Base-by-base conservation (phyloP, 2,888 invertebrate genomes). In the Doris montereyensis region DNA sequence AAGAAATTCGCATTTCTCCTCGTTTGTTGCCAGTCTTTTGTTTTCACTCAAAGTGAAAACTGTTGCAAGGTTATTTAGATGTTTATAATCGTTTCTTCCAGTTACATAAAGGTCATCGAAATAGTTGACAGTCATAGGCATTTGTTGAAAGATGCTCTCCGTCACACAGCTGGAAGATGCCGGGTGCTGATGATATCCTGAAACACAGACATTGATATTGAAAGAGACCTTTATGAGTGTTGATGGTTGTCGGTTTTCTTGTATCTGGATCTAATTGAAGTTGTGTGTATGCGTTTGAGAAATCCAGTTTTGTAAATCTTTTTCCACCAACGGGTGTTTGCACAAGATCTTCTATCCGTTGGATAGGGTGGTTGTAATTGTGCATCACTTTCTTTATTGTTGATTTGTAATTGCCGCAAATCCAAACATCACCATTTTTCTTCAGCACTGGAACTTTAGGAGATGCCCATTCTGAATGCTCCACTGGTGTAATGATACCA, bases 381-480 rank as follows among this genome's bases (percentile, higher is more conserved):
- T 41, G 5, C 17, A 17, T 10, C 17, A 41, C 52, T 41, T 5
- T 10, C 17, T 41, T 41, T 17, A 41, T 13, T 41, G 52, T 41
- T 10, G 52, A 10, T 17, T 41, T 41, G 17, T 41, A 41, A 17
- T 41, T 17, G 17, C 86, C 84, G 76, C 84, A 86, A n/a, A 86
- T 79, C 30, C 86, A 62, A 17, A 86, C 80, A 35, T 41, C 57
- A 32, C 81, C 77, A 67, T 78, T 68, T 41, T 78, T 70, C 78
- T 82, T 81, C 2, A 76, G 65, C 30, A 70, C 79, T 60, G 78
- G 80, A n/a, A 82, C 82, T 8, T 81, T 76, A 0, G 82, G 79
- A 17, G 81, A 76, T 24, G 75, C 82, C 82, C 83, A 82, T 30
- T 78, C 35, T 67, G 81, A 70, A 24, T 78, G 70, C 35, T 67